phyloP scores from a whole-genome alignment of 2,113 vertebrate genomes.

The Natator depressus region DNA sequence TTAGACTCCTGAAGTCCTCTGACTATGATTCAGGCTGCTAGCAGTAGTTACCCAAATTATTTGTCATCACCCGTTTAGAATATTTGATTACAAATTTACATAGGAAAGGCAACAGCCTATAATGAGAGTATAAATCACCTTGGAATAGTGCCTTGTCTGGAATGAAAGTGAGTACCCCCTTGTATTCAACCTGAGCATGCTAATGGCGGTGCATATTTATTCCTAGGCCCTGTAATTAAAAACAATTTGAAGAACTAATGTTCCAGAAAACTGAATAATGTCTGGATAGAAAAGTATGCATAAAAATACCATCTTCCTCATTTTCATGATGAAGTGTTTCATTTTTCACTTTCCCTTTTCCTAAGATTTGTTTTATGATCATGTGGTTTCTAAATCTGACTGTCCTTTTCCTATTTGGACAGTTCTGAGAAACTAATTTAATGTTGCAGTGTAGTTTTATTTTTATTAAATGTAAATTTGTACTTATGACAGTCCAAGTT shows the following conservation, averaged over 20 bases:
- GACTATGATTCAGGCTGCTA: constrained; percentile 57
- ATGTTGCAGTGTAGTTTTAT: not conserved
- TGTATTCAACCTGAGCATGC: constrained; percentile 45
- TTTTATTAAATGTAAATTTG: not conserved
- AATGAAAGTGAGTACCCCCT: constrained; percentile 54
- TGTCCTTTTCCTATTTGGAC: not conserved
- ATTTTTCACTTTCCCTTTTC: constrained; percentile 36
- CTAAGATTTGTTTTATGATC: constrained; percentile 16
- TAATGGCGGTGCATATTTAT: constrained; percentile 60
- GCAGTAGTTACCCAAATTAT: constrained; percentile 65
- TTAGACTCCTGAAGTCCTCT: constrained; percentile 36
- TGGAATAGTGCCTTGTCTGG: constrained; percentile 68
- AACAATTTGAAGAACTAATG: constrained; percentile 52
- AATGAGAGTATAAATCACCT: constrained; percentile 78
- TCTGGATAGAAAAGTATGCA: not conserved
- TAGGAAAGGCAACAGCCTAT: constrained; percentile 71
- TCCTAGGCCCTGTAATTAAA: constrained; percentile 61
- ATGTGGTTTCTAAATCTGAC: constrained; percentile 7
- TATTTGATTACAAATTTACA: constrained; percentile 83
- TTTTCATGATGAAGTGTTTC: constrained; percentile 33
- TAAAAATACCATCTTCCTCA: constrained; percentile 28
- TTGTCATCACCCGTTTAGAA: constrained; percentile 76
- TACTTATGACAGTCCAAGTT: not conserved
- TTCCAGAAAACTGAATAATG: constrained; percentile 35
- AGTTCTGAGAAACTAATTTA: not conserved